Conservation (phyloP, 2,113 vertebrate species). For the Lepus timidus region DNA sequence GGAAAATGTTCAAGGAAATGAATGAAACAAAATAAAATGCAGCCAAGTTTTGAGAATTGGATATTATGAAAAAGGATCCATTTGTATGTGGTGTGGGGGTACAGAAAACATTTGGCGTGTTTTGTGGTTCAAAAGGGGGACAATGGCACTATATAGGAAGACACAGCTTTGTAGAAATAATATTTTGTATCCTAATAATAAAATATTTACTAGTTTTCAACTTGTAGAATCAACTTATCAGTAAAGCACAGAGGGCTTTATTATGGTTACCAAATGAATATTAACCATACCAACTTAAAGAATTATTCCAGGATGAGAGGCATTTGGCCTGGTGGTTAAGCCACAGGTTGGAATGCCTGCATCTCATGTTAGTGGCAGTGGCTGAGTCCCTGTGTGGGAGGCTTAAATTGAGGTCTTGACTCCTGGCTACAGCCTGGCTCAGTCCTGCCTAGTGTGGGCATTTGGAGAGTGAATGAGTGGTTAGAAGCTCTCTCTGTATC, state of each 20-base stretch:
- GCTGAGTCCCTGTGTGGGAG: too few relatives aligned
- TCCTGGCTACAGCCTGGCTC: too few relatives aligned
- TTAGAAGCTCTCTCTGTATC: too few relatives aligned
- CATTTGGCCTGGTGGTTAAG: too few relatives aligned
- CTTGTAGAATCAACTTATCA: background rate
- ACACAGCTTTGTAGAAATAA: background rate
- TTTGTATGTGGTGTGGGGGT: background rate
- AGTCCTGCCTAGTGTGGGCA: too few relatives aligned
- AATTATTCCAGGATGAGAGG: background rate
- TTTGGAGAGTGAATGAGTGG: too few relatives aligned
- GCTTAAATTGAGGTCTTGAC: too few relatives aligned
- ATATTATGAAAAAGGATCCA: background rate
- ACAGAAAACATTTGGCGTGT: too few relatives aligned
- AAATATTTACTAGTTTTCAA: conserved; percentile 14
- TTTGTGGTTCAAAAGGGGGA: background rate
- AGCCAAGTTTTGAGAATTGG: background rate
- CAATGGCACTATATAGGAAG: background rate
- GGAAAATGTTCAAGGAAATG: background rate
- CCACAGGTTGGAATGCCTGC: too few relatives aligned
- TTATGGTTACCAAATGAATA: conserved; percentile 1
- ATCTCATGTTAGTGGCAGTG: too few relatives aligned
- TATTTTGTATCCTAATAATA: background rate
- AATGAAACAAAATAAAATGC: background rate
- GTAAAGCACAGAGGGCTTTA: background rate
- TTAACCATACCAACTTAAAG: background rate